Percentiles rank a stretch among this genome's conserved stretches.
These are phyloP conservation scores for Polydrusus cervinus DNA, from an alignment of 2,888 invertebrate genomes.

Conservation along the genomic window DNA sequence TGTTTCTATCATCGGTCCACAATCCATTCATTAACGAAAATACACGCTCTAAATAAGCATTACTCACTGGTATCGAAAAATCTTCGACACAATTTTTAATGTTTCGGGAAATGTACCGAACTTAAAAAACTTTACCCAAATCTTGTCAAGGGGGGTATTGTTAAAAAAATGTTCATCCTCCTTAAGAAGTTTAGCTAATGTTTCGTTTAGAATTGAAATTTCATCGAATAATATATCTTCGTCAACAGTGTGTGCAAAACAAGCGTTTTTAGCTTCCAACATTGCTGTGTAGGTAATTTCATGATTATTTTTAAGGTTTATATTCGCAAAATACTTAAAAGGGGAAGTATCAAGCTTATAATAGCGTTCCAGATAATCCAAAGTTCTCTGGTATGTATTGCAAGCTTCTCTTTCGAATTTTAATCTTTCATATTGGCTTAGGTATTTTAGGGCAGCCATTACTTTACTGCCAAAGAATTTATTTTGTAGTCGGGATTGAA, in stretches of 20 bases:
- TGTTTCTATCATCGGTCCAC: constrained; percentile 19
- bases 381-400: not conserved
- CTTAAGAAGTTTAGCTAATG: not conserved
- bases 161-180: not conserved
- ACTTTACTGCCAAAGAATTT: constrained; percentile 18
- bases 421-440: not conserved
- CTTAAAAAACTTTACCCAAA: not conserved
- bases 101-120: not conserved
- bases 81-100: constrained; percentile 17
- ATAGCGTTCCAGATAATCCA: not conserved
- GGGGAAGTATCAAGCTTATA: not conserved
- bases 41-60: constrained; percentile 9
- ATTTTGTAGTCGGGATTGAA: not conserved
- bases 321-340: not conserved
- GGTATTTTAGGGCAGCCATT: not conserved
- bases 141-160: not conserved
- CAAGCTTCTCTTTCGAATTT: not conserved
- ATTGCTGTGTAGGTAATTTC: not conserved
- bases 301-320: not conserved
- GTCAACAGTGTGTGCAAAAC: not conserved
- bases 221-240: not conserved
- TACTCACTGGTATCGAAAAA: constrained; percentile 15
- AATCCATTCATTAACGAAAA: constrained; percentile 4
- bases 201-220: not conserved
- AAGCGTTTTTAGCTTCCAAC: not conserved